Conservation (phyloP, 2,888 invertebrate genomes). For the Xestia ashworthii region DNA sequence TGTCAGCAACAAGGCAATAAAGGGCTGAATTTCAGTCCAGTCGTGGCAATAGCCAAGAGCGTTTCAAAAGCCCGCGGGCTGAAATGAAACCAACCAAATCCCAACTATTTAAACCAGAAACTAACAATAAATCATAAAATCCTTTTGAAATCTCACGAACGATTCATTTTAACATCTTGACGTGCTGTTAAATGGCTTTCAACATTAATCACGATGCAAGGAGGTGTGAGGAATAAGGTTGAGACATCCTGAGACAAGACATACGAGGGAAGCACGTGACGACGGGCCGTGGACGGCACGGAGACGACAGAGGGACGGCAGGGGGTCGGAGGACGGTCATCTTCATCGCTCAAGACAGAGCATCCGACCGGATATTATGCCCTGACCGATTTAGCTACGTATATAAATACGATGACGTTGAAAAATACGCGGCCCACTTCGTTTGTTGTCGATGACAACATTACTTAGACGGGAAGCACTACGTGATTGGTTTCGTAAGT, state of each 20-base stretch:
- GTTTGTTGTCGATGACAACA: conserved; percentile 36
- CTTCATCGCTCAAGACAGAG: conserved; percentile 76
- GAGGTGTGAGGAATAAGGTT: conserved; percentile 65
- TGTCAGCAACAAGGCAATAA: not conserved
- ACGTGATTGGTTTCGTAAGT: conserved; percentile 37
- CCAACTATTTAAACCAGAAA: conserved; percentile 39
- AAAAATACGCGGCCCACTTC: conserved; percentile 54
- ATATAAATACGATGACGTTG: conserved; percentile 59
- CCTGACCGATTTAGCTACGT: conserved; percentile 63
- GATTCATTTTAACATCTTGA: conserved; percentile 56
- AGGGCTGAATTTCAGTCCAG: not conserved
- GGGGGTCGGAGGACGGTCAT: conserved; percentile 64
- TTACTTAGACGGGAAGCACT: conserved; percentile 39
- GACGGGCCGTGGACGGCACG: conserved; percentile 40
- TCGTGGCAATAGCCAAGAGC: not conserved
- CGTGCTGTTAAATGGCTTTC: conserved; percentile 53
- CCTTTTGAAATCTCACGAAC: conserved; percentile 31
- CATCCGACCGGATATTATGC: conserved; percentile 68
- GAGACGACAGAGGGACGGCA: conserved; percentile 72
- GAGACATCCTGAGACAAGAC: conserved; percentile 65
- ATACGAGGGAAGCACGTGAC: conserved; percentile 67
- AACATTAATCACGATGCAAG: conserved; percentile 66
- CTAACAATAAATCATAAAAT: conserved; percentile 43
- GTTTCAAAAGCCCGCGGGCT: not conserved
- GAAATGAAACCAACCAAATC: not conserved